Evolutionary conservation across 2,888 invertebrate genomes (phyloP), one percentile per base, ranked within the genome.

Genomic region (Bombylius major): DNA sequence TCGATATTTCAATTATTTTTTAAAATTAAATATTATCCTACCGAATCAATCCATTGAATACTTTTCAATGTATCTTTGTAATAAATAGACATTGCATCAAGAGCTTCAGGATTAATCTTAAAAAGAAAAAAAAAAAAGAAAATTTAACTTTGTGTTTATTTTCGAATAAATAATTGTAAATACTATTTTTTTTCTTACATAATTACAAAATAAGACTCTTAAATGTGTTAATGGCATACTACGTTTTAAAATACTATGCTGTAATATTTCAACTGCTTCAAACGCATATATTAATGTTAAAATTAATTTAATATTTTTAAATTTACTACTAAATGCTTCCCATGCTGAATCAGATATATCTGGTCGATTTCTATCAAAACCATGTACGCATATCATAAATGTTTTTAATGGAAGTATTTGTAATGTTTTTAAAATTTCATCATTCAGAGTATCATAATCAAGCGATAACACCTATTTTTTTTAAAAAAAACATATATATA

Each of bases 181-280:
- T 23, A 23, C 23, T 23, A 23, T 23, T 23, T 53, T 1, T 4
- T 50, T 8, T 69, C 75, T 72, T 70, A 80, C 79, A 68, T 77
- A 75, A 70, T 84, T 82, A 70, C 87, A 87, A 73, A 87, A 88
- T 62, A 87, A 79, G 55, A 84, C 83, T 66, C 84, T 81, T 53
- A 87, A 77, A 69, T 86, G 84, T 32, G 84, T 81, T 32, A 88
- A 75, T 23, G 87, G 87, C 84, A 88, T 84, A 56, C 80, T 77
- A 49, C 79, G 79, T 62, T 79, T 79, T 53, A 88, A 71, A 62
- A 88, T 82, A 59, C 80, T 76, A 50, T 76, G 70, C 58, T 85
- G 78, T 61, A 87, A 71, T 58, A 78, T 75, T 61, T 77, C 75
- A 23, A 84, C 80, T 51, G 84, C 85, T 63, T 81, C 80, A 62